Evolutionary conservation across 2,113 vertebrate genomes (phyloP).

Genomic region (Naja naja): DNA sequence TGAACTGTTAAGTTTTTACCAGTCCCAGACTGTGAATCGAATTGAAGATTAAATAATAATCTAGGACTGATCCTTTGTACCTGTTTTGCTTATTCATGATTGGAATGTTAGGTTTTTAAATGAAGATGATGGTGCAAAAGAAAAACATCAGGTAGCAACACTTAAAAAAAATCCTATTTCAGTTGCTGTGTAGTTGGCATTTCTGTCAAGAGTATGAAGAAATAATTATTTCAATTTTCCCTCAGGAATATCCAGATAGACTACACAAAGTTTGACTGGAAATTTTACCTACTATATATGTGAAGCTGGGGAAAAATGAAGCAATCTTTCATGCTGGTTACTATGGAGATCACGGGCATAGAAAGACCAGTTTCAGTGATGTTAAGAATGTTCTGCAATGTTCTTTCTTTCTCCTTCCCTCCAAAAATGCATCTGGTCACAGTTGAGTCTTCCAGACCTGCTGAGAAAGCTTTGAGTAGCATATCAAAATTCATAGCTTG

Average conservation of each 20-base stretch:
- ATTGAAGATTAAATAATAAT: too few relatives aligned
- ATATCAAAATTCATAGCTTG: conserved; percentile 4
- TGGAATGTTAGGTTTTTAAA: background rate
- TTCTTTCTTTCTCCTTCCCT: background rate
- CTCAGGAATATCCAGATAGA: background rate
- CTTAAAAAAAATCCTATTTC: background rate
- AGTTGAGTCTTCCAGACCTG: background rate
- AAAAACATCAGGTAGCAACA: background rate
- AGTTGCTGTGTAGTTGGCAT: background rate
- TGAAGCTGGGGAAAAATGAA: background rate
- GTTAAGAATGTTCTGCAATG: background rate
- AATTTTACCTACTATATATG: background rate
- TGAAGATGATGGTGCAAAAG: background rate
- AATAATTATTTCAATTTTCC: background rate
- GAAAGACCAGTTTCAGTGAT: background rate
- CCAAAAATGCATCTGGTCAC: background rate
- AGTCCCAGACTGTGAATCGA: too few relatives aligned
- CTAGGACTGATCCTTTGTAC: background rate
- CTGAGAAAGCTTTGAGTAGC: background rate
- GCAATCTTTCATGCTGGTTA: background rate
- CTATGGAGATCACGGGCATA: background rate
- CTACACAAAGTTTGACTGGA: background rate
- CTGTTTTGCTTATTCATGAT: background rate
- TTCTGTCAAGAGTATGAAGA: background rate
- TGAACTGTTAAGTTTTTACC: too few relatives aligned